Base-by-base conservation (phyloP, 1,140 invertebrate species). In the Periplaneta americana region DNA sequence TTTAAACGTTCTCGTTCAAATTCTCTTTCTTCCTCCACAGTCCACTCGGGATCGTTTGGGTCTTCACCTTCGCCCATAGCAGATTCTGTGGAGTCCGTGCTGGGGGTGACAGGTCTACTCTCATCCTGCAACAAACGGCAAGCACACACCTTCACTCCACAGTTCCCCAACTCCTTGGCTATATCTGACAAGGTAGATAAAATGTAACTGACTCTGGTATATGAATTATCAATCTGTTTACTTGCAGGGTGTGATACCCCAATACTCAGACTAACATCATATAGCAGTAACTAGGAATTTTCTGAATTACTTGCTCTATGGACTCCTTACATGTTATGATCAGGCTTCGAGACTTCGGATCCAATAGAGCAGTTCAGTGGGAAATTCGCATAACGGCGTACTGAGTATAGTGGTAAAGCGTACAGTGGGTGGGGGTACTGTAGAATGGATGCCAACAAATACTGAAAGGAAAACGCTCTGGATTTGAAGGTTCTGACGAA, bases 41-140 rank as follows among this genome's bases (percentile, higher is more conserved):
- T 91, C 95, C 95, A 96, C 86, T 96, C 95, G 5, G 93, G 93
- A 88, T 96, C 95, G 86, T 95, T 94, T 2, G 94, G 94, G 87
- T 96, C 95, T 74, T 91, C 91, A 82, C 91, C 88, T 57, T 91
- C 90, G 81, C 87, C 89, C 82, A 87, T 88, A 32, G 90, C 91
- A 34, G 92, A 92, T 84, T 92, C 90, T 18, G 92, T 92, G 32
- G 91, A 91, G 84, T 93, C 92, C 13, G 75, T 77, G 31, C 81
- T 78, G 1, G 81, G 81, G 18, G 75, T 76, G 35, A 57, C 28
- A 28, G 81, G 81, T 13, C 74, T 75, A 57, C 81, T 81, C 17
- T 78, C 81, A 74, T 36, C 33, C 81, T 81, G 37, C 8, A 78
- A 37, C 1, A 48, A 22, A 32, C n/a, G n/a, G n/a, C n/a, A n/a